Conservation (phyloP, 2,797 vertebrate genomes). For the Margarornis squamiger region DNA sequence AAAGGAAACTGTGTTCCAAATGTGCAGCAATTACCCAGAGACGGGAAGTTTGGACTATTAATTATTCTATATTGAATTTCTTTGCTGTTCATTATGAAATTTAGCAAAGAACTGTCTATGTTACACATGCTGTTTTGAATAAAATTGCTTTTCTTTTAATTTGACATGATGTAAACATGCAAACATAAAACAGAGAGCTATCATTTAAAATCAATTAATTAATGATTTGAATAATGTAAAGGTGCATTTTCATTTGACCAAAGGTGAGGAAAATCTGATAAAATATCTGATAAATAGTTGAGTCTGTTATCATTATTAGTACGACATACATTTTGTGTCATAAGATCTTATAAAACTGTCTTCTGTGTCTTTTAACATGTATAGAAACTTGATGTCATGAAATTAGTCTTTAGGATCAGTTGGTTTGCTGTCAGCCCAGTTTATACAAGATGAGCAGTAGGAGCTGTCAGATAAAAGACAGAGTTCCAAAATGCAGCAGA, state of each 20-base stretch:
- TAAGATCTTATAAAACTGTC: not conserved
- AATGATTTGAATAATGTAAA: not conserved
- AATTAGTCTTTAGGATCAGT: slow-evolving; percentile 5
- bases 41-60: not conserved
- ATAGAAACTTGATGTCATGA: not conserved
- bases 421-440: not conserved
- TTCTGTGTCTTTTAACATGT: not conserved
- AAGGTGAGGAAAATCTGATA: not conserved
- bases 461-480: slow-evolving; percentile 2
- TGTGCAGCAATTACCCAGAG: not conserved
- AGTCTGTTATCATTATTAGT: not conserved
- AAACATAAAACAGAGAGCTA: not conserved
- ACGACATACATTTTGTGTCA: not conserved
- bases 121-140: not conserved
- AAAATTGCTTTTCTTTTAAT: not conserved
- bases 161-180: not conserved
- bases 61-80: not conserved
- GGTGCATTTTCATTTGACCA: not conserved
- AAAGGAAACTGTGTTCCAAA: not conserved
- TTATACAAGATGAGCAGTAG: not conserved
- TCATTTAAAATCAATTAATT: not conserved
- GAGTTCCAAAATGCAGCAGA: not conserved
- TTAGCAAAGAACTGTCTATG: not conserved
- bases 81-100: not conserved
- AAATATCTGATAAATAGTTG: not conserved